A percentile compares a stretch with the other conserved stretches of the same genome.
Conservation (phyloP, 2,113 vertebrate genomes). For the Dicentrarchus labrax region DNA sequence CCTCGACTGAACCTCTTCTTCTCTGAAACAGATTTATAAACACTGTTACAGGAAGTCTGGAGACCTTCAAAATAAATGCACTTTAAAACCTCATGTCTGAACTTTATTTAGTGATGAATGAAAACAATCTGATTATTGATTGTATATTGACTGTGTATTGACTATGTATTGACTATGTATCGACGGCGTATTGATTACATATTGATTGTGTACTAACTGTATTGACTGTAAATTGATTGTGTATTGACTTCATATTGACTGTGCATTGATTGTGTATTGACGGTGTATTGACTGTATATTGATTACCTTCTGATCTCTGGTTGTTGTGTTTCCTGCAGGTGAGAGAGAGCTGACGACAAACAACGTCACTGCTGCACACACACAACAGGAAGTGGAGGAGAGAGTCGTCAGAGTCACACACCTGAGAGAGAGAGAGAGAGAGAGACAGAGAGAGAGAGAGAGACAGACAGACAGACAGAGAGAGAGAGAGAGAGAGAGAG, state of each 20-base stretch:
- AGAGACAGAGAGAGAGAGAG: slow-evolving; percentile 5
- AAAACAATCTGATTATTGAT: neutral
- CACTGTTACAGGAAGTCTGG: too few species aligned
- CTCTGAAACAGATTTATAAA: too few species aligned
- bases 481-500: slow-evolving; percentile 72
- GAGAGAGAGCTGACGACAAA: slow-evolving; percentile 72
- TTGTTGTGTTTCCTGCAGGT: slow-evolving; percentile 71
- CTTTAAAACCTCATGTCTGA: too few species aligned
- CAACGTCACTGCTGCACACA: slow-evolving; percentile 66
- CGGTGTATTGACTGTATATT: neutral
- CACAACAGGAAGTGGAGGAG: slow-evolving; percentile 77
- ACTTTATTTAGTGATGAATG: too few species aligned
- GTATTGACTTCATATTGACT: neutral
- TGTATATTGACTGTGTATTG: neutral
- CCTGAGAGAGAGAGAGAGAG: slow-evolving; percentile 57
- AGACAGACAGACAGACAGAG: neutral
- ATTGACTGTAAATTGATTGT: too few species aligned
- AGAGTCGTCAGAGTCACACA: slow-evolving; percentile 69
- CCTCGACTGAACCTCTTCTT: too few species aligned
- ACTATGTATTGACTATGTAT: neutral
- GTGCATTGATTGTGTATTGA: too few species aligned
- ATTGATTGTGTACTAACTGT: neutral
- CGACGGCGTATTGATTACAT: neutral
- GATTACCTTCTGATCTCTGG: slow-evolving; percentile 57
- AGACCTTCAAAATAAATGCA: too few species aligned